Percentiles rank a stretch among this genome's conserved stretches.
Conservation (phyloP, 1,140 invertebrate species). For the Drosophila pseudoananassae region DNA sequence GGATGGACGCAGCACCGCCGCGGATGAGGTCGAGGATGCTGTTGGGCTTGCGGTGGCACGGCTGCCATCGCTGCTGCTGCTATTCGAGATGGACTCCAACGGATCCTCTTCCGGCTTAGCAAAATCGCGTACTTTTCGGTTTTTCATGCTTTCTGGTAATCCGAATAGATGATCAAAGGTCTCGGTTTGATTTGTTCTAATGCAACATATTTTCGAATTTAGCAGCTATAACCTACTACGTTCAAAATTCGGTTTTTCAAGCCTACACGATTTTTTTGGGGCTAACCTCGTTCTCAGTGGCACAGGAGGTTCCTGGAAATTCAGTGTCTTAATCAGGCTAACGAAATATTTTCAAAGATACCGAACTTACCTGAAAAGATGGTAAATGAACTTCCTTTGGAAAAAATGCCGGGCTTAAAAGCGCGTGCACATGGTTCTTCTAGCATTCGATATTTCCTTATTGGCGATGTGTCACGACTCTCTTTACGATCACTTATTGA, state of each 20-base stretch:
- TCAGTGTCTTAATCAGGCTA: background rate
- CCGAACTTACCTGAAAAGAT: too few relatives aligned
- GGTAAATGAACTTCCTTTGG: too few relatives aligned
- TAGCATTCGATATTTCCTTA: too few relatives aligned
- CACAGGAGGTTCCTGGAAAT: background rate
- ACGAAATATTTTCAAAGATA: too few relatives aligned
- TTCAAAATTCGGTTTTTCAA: background rate
- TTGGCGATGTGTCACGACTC: too few relatives aligned
- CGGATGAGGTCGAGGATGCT: background rate
- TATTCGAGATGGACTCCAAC: constrained; percentile 20
- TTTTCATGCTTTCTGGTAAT: constrained; percentile 43
- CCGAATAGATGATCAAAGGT: constrained; percentile 41
- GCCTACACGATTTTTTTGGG: background rate
- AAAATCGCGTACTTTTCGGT: constrained; percentile 38
- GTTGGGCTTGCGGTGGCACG: constrained; percentile 6
- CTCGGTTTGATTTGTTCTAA: constrained; percentile 27
- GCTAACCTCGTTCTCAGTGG: background rate
- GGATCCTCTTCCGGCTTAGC: constrained; percentile 34
- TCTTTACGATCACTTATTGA: too few relatives aligned
- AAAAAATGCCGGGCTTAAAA: too few relatives aligned
- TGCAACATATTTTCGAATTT: constrained; percentile 55
- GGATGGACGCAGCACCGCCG: too few relatives aligned
- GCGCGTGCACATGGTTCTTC: too few relatives aligned
- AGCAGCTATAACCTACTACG: constrained; percentile 55
- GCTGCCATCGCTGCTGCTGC: constrained; percentile 13